phyloP scores from a whole-genome alignment of 2,888 invertebrate genomes.

The Anthoptus insignis region DNA sequence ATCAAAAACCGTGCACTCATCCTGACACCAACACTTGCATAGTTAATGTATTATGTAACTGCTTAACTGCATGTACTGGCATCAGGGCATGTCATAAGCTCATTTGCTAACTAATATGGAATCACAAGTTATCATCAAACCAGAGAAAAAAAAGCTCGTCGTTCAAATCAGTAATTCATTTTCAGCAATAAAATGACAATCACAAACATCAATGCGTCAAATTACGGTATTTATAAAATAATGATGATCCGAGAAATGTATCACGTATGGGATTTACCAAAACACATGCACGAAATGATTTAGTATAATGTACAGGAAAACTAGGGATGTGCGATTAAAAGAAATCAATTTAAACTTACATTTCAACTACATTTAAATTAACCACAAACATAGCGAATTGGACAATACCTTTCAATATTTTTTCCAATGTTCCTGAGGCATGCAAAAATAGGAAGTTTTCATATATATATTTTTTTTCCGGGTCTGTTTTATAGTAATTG shows the following conservation, averaged over 20 bases:
- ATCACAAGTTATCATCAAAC: background rate
- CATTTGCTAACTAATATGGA: background rate
- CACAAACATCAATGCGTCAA: background rate
- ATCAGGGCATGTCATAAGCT: background rate
- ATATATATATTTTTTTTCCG: slow-evolving; percentile 53
- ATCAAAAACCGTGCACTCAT: background rate
- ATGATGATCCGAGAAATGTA: background rate
- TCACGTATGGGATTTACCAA: slow-evolving; percentile 1
- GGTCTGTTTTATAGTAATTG: slow-evolving; percentile 23
- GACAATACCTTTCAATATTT: slow-evolving; percentile 89
- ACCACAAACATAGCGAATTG: slow-evolving; percentile 65
- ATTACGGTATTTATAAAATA: background rate
- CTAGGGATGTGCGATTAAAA: slow-evolving; percentile 12
- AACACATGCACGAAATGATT: slow-evolving; percentile 8
- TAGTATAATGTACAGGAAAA: slow-evolving; percentile 18
- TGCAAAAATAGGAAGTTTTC: slow-evolving; percentile 80
- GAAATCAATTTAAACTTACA: slow-evolving; percentile 11
- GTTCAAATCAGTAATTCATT: background rate
- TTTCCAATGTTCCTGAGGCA: slow-evolving; percentile 90
- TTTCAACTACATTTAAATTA: slow-evolving; percentile 44
- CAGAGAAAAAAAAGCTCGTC: background rate
- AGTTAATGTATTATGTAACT: background rate
- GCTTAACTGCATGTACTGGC: background rate
- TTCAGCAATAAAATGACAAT: background rate
- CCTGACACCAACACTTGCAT: background rate